Evolutionary conservation across 2,797 vertebrate genomes (phyloP), one percentile per base, ranked within the genome.

Genomic region (Momotus momota): DNA sequence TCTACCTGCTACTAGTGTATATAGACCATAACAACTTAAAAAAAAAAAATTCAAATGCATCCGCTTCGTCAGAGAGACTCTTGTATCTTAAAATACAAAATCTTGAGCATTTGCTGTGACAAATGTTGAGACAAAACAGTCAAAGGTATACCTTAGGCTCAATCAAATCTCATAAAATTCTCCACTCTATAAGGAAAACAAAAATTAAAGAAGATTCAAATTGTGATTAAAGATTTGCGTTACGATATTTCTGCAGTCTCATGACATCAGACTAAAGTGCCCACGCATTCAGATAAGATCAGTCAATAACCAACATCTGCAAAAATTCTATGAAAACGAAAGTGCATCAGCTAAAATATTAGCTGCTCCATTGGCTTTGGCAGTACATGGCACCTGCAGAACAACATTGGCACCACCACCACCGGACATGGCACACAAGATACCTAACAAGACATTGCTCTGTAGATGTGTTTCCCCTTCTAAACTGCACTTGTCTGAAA

Each of bases 381-480:
- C 20, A 88, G 8, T 20, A 26, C 5, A 7, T 10, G 19, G 14
- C n/a, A 75, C 15, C 67, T 65, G 23, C 31, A 20, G 35, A 75
- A n/a, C 14, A 25, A 2, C 14, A 29, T 1, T 51, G 26, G 41
- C 38, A 67, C 9, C n/a, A 8, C 45, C 31, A 48, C 23, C 29
- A 51, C 33, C 4, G 4, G 27, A 57, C 15, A 10, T 38, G 35
- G 55, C 29, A 61, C n/a, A 54, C 2, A 54, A 52, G 38, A 31
- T 14, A 26, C 20, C 25, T n/a, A 55, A 27, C 43, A 94, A 48
- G 35, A 23, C 33, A 17, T 8, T 38, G 20, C 13, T 81, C 46
- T 3, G 1, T 23, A 64, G 17, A 25, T 21, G 43, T 0, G 0
- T 70, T 66, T 95, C 20, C 15, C 15, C 52, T 61, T 17, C 41